Evolutionary conservation across 2,888 invertebrate species (phyloP).

Genomic region (Drosophila macrospina): DNA sequence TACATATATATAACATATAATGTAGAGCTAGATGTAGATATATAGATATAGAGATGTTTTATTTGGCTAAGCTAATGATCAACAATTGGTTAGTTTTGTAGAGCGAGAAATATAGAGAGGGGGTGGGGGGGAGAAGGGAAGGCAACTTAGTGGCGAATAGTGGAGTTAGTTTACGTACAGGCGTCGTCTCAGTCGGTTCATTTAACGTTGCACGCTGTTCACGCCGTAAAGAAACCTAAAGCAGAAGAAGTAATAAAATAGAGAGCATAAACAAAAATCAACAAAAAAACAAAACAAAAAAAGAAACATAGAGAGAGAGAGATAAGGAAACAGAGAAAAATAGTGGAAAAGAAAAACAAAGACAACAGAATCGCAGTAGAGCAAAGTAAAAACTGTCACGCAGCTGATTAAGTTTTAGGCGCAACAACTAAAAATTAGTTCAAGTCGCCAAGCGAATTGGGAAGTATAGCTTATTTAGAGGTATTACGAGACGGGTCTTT

Average conservation of each 20-base stretch:
- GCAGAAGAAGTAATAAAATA: slow-evolving; percentile 84
- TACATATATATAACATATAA: slow-evolving; percentile 34
- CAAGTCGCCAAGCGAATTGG: background rate
- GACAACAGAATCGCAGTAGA: slow-evolving; percentile 16
- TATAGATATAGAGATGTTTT: slow-evolving; percentile 20
- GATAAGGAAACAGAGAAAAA: too few relatives aligned
- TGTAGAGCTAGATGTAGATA: slow-evolving; percentile 22
- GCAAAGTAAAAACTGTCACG: slow-evolving; percentile 1
- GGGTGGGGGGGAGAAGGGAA: background rate
- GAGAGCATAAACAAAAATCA: slow-evolving; percentile 80
- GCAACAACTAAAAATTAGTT: background rate
- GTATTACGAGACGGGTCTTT: background rate
- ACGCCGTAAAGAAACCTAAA: slow-evolving; percentile 88
- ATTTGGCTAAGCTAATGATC: slow-evolving; percentile 60
- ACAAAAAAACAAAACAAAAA: slow-evolving; percentile 86
- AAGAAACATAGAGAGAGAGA: slow-evolving; percentile 69
- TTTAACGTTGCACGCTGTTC: slow-evolving; percentile 86
- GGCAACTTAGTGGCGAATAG: slow-evolving; percentile 59
- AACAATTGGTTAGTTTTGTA: slow-evolving; percentile 11
- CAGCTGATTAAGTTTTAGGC: slow-evolving; percentile 9
- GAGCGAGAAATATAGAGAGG: background rate
- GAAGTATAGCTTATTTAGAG: background rate
- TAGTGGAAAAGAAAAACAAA: background rate
- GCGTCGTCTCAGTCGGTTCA: slow-evolving; percentile 85
- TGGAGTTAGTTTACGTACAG: slow-evolving; percentile 85